Percentiles rank a stretch among this genome's conserved stretches.
These are phyloP conservation scores for Pluvialis apricaria DNA, from an alignment of 2,113 vertebrate genomes.

Conservation along the genomic window DNA sequence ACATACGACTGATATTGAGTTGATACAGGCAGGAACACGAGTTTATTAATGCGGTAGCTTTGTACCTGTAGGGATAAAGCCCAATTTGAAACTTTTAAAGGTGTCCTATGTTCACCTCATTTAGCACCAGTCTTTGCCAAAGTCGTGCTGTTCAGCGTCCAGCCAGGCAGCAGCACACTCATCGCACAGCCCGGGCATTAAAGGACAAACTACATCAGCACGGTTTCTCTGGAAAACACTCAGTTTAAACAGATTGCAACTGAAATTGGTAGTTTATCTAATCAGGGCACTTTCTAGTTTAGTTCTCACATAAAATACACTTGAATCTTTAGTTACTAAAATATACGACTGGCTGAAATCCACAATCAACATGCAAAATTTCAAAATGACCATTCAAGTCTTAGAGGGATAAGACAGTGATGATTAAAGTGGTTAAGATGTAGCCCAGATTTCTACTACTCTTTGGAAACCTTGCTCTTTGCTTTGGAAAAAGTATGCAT, in stretches of 20 bases:
- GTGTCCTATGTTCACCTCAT: not conserved
- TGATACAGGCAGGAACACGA: not conserved
- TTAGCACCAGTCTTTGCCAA: not conserved
- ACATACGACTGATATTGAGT: fast-evolving
- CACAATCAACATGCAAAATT: not conserved
- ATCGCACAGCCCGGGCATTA: not conserved
- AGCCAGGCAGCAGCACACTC: not conserved
- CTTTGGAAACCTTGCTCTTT: not conserved
- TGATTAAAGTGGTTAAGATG: not conserved
- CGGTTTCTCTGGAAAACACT: not conserved
- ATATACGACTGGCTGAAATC: not conserved
- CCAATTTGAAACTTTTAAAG: not conserved
- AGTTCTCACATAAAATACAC: not conserved
- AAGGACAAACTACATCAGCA: not conserved
- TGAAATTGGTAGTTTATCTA: not conserved
- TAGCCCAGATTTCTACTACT: not conserved
- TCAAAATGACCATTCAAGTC: not conserved
- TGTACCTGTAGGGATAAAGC: not conserved
- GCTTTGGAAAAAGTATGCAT: not conserved
- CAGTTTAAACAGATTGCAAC: not conserved
- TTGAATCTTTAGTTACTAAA: not conserved
- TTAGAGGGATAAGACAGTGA: not conserved
- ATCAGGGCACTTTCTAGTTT: not conserved
- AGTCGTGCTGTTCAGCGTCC: not conserved
- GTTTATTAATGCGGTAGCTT: not conserved